Percentiles rank a stretch among this genome's conserved stretches.
phyloP scores from a whole-genome alignment of 1,140 invertebrate species.

The Limonius californicus region DNA sequence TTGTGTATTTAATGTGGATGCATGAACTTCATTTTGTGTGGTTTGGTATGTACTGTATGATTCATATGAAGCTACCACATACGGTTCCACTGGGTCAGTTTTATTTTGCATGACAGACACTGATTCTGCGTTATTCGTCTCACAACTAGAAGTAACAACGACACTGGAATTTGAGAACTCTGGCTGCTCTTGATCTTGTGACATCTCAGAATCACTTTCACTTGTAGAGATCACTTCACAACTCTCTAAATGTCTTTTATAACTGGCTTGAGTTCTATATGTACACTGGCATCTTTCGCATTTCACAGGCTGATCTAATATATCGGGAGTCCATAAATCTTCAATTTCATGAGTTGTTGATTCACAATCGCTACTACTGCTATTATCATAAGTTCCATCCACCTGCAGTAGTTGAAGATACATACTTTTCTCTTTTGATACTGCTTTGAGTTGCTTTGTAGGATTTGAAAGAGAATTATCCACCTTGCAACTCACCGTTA shows the following conservation, averaged over 20 bases:
- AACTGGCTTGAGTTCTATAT: slow-evolving; percentile 84
- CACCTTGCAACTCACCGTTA: slow-evolving; percentile 65
- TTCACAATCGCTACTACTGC: slow-evolving; percentile 50
- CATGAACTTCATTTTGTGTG: slow-evolving; percentile 42
- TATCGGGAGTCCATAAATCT: slow-evolving; percentile 40
- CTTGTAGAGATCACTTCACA: slow-evolving; percentile 76
- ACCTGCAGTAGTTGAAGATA: slow-evolving; percentile 56
- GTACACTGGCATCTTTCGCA: slow-evolving; percentile 84
- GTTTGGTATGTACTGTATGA: slow-evolving; percentile 33
- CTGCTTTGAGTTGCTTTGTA: slow-evolving; percentile 64
- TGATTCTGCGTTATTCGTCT: not conserved
- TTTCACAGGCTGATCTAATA: slow-evolving; percentile 70
- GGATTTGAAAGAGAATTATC: slow-evolving; percentile 57
- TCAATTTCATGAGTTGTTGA: slow-evolving; percentile 33
- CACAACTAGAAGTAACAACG: too few species aligned
- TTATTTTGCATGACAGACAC: not conserved
- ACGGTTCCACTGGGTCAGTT: slow-evolving; percentile 26
- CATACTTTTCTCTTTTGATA: slow-evolving; percentile 41
- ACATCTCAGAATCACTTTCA: slow-evolving; percentile 65
- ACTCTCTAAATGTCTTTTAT: slow-evolving; percentile 72
- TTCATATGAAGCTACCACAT: slow-evolving; percentile 43
- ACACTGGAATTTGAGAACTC: not conserved
- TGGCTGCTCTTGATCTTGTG: slow-evolving; percentile 27
- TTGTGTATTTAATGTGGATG: slow-evolving; percentile 42
- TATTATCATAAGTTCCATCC: slow-evolving; percentile 69